Evolutionary conservation across 1,140 invertebrate species (phyloP).

Genomic region (Zaprionus ghesquierei): DNA sequence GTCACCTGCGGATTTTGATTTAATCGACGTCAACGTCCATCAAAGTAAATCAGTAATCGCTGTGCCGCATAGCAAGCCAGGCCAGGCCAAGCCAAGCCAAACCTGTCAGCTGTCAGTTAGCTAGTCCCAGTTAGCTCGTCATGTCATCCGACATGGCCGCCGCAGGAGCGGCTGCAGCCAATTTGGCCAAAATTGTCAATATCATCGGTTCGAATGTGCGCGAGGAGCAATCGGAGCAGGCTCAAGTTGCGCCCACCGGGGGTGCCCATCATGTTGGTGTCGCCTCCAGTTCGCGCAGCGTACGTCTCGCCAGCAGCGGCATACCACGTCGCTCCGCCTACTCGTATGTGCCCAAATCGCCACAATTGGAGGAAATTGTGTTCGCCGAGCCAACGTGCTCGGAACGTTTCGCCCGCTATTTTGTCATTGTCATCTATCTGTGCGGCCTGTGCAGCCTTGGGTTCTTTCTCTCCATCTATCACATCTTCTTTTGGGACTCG

Average conservation of each 20-base stretch:
- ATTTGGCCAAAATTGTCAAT: slow-evolving; percentile 73
- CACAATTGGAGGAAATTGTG: slow-evolving; percentile 69
- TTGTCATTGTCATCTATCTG: slow-evolving; percentile 72
- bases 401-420: slow-evolving; percentile 70
- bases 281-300: slow-evolving; percentile 13
- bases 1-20: slow-evolving; percentile 68
- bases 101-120: not conserved
- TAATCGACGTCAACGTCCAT: slow-evolving; percentile 55
- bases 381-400: slow-evolving; percentile 70
- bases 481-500: slow-evolving; percentile 81
- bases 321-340: slow-evolving; percentile 47
- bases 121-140: not conserved
- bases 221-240: slow-evolving; percentile 13
- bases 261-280: too few relatives aligned
- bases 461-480: slow-evolving; percentile 73
- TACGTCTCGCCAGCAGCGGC: slow-evolving; percentile 67
- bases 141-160: not conserved
- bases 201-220: slow-evolving; percentile 64
- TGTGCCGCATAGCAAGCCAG: slow-evolving; percentile 32
- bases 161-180: slow-evolving; percentile 19
- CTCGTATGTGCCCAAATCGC: slow-evolving; percentile 63
- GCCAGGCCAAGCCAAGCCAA: not conserved
- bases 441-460: slow-evolving; percentile 72
- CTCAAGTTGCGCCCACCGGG: too few relatives aligned
- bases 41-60: slow-evolving; percentile 67